Conservation (phyloP, 2,888 invertebrate genomes). For the Parasteatoda lunata region DNA sequence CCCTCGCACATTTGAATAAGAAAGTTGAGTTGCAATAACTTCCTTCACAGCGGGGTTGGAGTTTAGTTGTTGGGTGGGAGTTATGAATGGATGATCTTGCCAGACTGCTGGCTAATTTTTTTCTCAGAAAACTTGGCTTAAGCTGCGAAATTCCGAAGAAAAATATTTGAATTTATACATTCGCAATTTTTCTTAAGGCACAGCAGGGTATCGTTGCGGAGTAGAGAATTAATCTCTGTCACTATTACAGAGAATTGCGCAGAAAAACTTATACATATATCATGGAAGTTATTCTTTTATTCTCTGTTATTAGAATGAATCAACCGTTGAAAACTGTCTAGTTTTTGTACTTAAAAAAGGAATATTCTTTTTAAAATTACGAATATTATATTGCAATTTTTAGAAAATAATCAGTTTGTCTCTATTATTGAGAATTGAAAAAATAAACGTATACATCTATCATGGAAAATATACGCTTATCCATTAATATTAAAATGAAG, state of each 20-base stretch:
- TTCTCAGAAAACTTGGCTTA: background rate
- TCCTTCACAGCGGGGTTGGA: constrained; percentile 9
- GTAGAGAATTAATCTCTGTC: constrained; percentile 21
- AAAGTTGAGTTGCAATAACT: constrained; percentile 18
- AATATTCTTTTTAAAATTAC: no score
- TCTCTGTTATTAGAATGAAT: no score
- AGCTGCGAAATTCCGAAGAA: background rate
- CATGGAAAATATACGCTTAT: no score
- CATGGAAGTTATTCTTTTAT: background rate
- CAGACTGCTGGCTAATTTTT: constrained; percentile 19
- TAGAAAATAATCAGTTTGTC: no score
- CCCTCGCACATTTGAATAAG: constrained; percentile 21
- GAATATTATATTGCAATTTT: no score
- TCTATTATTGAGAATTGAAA: no score
- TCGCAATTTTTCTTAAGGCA: constrained; percentile 10
- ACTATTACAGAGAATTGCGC: background rate
- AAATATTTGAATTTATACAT: constrained; percentile 23
- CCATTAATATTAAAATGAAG: no score
- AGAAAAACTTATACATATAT: background rate
- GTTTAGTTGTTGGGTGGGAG: constrained; percentile 19
- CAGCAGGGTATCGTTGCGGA: background rate
- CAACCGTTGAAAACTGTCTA: no score
- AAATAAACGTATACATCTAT: no score
- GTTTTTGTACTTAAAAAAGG: no score
- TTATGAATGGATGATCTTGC: constrained; percentile 39